Base-by-base conservation (phyloP, 2,797 vertebrate genomes). In the Alouatta caraya region DNA sequence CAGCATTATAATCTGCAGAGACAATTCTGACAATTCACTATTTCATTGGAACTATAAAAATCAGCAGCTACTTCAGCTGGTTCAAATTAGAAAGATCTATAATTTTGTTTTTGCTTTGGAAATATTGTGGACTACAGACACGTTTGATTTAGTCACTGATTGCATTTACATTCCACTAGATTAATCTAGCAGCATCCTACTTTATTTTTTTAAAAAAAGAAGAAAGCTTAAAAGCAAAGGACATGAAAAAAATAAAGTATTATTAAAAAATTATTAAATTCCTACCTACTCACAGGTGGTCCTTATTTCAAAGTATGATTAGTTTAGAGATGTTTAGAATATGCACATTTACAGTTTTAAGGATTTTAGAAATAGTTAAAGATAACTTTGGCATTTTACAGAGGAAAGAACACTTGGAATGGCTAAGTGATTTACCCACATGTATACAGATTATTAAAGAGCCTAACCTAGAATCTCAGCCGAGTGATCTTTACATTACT, bases 71-170 rank as follows among this genome's bases (percentile, higher is more conserved):
- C 86, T 97, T 98, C 97, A 97, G 97, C 92, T 97, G 89, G 88
- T 92, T 97, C 90, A 84, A 96, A 98, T 97, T 93, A 98, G 97
- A 92, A 96, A 33, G 93, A 92, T 97, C 94, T 87, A 96, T 97
- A 97, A 97, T 98, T 97, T 97, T 96, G 97, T 97, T 98, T 97
- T 90, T 94, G 85, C 97, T 97, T 96, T 96, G 64, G 91, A 96
- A 95, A 95, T 96, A 86, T 96, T 97, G 96, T 94, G 96, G 97
- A 89, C 88, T 73, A 78, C 79, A 97, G 97, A 64, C 90, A 93
- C 5, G 55, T 96, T 97, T 98, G 96, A 98, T 97, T 97, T 96
- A 97, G 92, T 95, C 85, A n/a, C 97, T 98, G 97, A 98, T 98
- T 98, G 42, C 97, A 97, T 98, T 97, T 97, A 96, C 96, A 98